phyloP scores from a whole-genome alignment of 2,113 vertebrate species.

The Tragelaphus scriptus region DNA sequence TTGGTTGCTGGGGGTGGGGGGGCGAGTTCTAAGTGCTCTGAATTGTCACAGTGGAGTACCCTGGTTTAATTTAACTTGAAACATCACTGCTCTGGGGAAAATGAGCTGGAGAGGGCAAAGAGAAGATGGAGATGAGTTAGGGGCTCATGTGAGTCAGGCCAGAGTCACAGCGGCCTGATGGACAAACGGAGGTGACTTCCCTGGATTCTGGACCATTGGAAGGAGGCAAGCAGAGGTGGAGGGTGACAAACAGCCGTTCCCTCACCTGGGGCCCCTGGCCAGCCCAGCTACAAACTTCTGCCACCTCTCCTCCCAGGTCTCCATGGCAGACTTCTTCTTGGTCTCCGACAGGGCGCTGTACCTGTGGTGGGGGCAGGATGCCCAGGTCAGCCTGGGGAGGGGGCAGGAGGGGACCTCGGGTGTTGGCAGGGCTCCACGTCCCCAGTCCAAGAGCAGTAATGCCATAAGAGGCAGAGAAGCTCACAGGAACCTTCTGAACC shows the following conservation, averaged over 20 bases:
- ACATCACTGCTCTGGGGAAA: background rate
- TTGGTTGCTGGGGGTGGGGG: background rate
- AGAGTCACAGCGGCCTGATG: background rate
- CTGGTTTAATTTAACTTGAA: background rate
- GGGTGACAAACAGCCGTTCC: background rate
- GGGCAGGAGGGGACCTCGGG: background rate
- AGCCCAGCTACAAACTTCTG: conserved; percentile 84
- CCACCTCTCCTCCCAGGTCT: conserved; percentile 87
- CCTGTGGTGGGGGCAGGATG: conserved; percentile 72
- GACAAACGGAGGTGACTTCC: background rate
- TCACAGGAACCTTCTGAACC: background rate
- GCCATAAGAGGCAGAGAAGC: background rate
- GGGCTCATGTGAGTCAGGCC: background rate
- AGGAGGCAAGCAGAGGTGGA: background rate
- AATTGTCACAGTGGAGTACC: background rate
- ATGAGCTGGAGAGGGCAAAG: background rate
- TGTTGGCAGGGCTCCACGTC: too few relatives aligned
- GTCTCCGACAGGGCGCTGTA: conserved; percentile 83
- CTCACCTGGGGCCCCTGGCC: background rate
- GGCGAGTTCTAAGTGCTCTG: background rate
- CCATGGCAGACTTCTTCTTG: conserved; percentile 76
- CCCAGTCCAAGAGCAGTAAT: background rate
- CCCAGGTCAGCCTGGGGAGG: conserved; percentile 29
- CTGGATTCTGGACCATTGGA: fast-evolving
- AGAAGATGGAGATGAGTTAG: background rate